Conservation (phyloP, 2,888 invertebrate species). For the Ditula angustiorana region DNA sequence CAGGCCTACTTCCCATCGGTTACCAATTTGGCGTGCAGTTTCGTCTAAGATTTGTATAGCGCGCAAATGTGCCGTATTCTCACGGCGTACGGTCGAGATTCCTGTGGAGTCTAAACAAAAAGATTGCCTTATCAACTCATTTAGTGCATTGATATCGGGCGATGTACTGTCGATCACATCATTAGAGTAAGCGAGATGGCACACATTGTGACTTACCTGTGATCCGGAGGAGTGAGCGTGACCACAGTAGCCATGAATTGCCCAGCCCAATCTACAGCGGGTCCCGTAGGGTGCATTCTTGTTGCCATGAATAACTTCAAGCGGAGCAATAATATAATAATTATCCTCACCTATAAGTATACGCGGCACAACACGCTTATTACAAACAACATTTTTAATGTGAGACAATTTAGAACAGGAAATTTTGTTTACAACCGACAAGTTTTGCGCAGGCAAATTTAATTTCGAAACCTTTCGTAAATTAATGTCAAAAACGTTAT, state of each 20-base stretch:
- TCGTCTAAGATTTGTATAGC: slow-evolving; percentile 44
- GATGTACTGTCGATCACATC: slow-evolving; percentile 4
- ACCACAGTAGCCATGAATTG: slow-evolving; percentile 42
- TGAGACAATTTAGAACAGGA: neutral
- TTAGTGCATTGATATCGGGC: slow-evolving; percentile 38
- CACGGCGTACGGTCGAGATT: slow-evolving; percentile 42
- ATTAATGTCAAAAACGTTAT: slow-evolving; percentile 7
- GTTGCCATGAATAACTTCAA: no score
- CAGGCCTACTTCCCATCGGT: slow-evolving; percentile 46
- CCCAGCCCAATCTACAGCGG: slow-evolving; percentile 38
- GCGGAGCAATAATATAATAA: slow-evolving; percentile 33
- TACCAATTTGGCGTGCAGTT: slow-evolving; percentile 39
- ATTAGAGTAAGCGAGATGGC: slow-evolving; percentile 39
- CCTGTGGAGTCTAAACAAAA: slow-evolving; percentile 46
- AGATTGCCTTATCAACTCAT: slow-evolving; percentile 40
- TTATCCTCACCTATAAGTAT: slow-evolving; percentile 23
- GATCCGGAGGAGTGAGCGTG: slow-evolving; percentile 36
- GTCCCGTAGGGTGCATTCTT: slow-evolving; percentile 41
- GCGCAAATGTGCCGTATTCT: slow-evolving; percentile 43
- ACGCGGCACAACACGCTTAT: slow-evolving; percentile 4
- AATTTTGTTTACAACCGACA: neutral
- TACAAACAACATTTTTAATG: neutral
- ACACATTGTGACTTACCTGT: no score
- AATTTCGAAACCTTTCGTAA: slow-evolving; percentile 23
- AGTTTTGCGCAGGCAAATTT: slow-evolving; percentile 18